A percentile compares a stretch with the other conserved stretches of the same genome.
Evolutionary conservation across 2,888 invertebrate species (phyloP).

Genomic region (Eristalis arbustorum): DNA sequence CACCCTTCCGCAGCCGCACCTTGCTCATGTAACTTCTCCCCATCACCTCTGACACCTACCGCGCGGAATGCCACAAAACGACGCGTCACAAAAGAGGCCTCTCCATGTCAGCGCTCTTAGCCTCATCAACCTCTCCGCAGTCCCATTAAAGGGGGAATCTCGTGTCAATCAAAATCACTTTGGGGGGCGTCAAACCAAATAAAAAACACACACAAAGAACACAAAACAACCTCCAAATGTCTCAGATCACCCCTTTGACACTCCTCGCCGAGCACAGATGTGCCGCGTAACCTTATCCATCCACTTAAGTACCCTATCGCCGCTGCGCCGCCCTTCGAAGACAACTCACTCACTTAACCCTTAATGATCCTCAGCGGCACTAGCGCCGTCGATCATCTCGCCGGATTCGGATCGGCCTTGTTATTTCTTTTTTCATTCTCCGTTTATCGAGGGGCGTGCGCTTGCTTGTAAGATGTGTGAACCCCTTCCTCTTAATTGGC

Average conservation of each 20-base stretch:
- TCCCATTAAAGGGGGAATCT: slow-evolving; percentile 12
- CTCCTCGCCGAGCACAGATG: slow-evolving; percentile 36
- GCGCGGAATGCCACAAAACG: slow-evolving; percentile 30
- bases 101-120: slow-evolving; percentile 14
- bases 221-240: slow-evolving; percentile 6
- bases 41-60: slow-evolving; percentile 31
- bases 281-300: slow-evolving; percentile 58
- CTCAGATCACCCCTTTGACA: slow-evolving; percentile 57
- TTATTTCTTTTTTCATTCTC: slow-evolving; percentile 6
- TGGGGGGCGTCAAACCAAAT: slow-evolving; percentile 42
- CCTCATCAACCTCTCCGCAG: slow-evolving; percentile 20
- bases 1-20: slow-evolving; percentile 18
- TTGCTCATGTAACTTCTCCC: slow-evolving; percentile 15
- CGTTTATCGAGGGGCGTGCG: slow-evolving; percentile 30
- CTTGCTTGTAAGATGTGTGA: slow-evolving; percentile 14
- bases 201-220: background rate
- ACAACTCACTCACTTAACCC: slow-evolving; percentile 62
- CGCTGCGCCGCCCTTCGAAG: slow-evolving; percentile 66
- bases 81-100: slow-evolving; percentile 40
- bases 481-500: slow-evolving; percentile 67
- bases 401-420: slow-evolving; percentile 10
- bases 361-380: slow-evolving; percentile 46
- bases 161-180: slow-evolving; percentile 35
- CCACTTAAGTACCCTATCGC: slow-evolving; percentile 60
- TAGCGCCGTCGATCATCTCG: slow-evolving; percentile 57